Percentiles rank a stretch among this genome's conserved stretches.
These are phyloP conservation scores for Mesochorus sp. DNA, from an alignment of 2,888 invertebrate species.

Conservation along the genomic window DNA sequence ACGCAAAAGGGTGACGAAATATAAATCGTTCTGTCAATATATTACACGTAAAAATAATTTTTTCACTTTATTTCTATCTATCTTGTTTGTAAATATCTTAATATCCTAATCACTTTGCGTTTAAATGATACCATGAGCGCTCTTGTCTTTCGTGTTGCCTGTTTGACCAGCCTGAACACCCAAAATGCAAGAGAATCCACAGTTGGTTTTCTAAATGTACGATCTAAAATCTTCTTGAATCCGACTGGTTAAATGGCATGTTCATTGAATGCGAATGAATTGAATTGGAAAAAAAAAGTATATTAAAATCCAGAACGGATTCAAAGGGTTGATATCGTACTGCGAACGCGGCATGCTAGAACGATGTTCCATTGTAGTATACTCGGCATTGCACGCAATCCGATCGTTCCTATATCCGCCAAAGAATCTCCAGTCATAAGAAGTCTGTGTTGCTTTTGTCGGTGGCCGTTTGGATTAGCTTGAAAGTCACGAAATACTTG, in stretches of 20 bases:
- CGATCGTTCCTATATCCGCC: neutral
- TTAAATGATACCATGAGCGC: neutral
- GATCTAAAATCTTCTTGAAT: neutral
- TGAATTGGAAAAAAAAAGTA: neutral
- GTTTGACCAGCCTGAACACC: neutral
- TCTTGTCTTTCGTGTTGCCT: conserved; percentile 7
- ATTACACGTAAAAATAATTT: conserved; percentile 50
- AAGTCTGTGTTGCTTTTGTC: conserved; percentile 4
- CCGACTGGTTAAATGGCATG: neutral
- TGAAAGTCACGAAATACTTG: neutral
- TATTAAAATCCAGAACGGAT: neutral
- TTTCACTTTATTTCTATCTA: conserved; percentile 53
- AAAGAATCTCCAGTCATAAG: neutral
- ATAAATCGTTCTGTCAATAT: conserved; percentile 35
- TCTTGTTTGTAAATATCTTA: conserved; percentile 66
- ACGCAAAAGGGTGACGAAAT: conserved; percentile 59
- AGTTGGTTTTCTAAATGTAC: too few relatives aligned
- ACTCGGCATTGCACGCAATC: neutral
- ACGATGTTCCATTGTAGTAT: neutral
- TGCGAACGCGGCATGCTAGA: neutral
- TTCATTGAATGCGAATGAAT: too few relatives aligned
- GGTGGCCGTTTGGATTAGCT: neutral
- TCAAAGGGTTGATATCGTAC: neutral
- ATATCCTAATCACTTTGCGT: neutral
- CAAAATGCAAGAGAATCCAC: neutral